Base-by-base conservation (phyloP, 2,113 vertebrate species). In the Neogobius melanostomus region DNA sequence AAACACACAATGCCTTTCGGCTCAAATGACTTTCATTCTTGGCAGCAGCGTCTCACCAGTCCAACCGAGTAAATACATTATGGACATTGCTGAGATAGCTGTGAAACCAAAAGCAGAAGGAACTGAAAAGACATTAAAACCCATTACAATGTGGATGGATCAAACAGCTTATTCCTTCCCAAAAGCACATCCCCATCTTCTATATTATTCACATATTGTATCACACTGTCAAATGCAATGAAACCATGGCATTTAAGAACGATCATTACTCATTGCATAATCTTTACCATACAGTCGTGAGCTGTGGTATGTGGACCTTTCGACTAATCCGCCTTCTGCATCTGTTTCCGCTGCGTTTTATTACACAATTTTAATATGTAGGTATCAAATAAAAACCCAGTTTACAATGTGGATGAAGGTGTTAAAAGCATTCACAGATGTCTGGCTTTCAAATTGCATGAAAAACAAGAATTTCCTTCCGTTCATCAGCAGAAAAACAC, bases 341-440 rank as follows among this genome's bases (percentile, higher is more conserved):
- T 64, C 56, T 70, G 70, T 21, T 65, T 45, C 17, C 57, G 45
- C 67, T 49, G 6, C 51, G 17, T 36, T 53, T 57, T 21, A 53
- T 46, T 53, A 64, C 43, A 28, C 65, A 49, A 50, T 17, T 64
- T 64, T 64, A 46, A 69, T 56, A 67, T 21, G 47, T 3, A 21
- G 36, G 44, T 44, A 57, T 69, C 1, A 12, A 57, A 28, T 59
- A 12, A 68, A 61, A 17, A 64, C 6, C 9, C 62, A 47, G 16
- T 12, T 17, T 74, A 51, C 51, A 16, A 17, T 60, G 59, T 57
- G 52, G 63, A 63, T 50, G 66, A 61, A 61, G 59, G 59, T 44
- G 59, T 61, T 60, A 36, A 69, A 70, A 36, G 57, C 64, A 52
- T 64, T 61, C 46, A 61, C 48, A 76, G 59, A 61, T 44, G 59